These are phyloP conservation scores for Colistium nudipinnis DNA, from an alignment of 2,113 vertebrate genomes.

Conservation along the genomic window DNA sequence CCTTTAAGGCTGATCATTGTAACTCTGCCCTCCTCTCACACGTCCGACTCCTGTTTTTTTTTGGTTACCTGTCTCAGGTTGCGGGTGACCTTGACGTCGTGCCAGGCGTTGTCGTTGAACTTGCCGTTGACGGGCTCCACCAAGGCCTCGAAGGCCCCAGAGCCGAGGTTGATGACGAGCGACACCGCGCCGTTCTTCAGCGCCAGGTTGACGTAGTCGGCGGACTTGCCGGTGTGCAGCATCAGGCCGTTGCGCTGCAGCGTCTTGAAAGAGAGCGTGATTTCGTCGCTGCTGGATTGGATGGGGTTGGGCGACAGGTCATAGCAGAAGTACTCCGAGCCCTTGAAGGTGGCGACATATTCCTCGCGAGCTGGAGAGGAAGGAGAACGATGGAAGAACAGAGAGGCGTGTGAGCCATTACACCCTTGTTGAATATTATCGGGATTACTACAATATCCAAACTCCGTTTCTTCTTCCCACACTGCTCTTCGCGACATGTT, in stretches of 20 bases:
- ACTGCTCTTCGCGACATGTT: conserved; percentile 59
- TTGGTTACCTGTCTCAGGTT: conserved; percentile 99
- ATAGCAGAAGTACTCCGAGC: conserved; percentile 99
- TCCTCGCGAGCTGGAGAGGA: conserved; percentile 92
- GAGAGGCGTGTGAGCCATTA: conserved; percentile 42
- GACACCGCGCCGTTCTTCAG: conserved; percentile 99
- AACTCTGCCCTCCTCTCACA: conserved; percentile 25
- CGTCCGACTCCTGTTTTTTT: conserved; percentile 87
- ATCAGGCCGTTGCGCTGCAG: conserved; percentile 99
- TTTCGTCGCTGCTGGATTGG: conserved; percentile 99
- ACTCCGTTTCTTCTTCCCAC: conserved; percentile 58
- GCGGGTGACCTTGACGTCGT: conserved; percentile 99
- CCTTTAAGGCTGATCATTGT: not conserved
- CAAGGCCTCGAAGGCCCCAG: conserved; percentile 98
- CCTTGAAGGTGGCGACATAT: conserved; percentile 98
- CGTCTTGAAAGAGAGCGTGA: conserved; percentile 98
- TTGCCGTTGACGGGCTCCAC: conserved; percentile 99
- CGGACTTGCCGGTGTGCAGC: conserved; percentile 99
- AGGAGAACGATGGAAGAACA: conserved; percentile 31
- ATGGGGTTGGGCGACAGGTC: conserved; percentile 98
- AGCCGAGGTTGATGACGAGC: conserved; percentile 99
- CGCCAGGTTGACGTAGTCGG: conserved; percentile 99
- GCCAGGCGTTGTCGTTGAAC: conserved; percentile 99
- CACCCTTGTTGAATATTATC: conserved; percentile 41
- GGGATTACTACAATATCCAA: conserved; percentile 49